These are phyloP conservation scores for Mylabris sibirica DNA, from an alignment of 2,888 invertebrate genomes.

Conservation along the genomic window DNA sequence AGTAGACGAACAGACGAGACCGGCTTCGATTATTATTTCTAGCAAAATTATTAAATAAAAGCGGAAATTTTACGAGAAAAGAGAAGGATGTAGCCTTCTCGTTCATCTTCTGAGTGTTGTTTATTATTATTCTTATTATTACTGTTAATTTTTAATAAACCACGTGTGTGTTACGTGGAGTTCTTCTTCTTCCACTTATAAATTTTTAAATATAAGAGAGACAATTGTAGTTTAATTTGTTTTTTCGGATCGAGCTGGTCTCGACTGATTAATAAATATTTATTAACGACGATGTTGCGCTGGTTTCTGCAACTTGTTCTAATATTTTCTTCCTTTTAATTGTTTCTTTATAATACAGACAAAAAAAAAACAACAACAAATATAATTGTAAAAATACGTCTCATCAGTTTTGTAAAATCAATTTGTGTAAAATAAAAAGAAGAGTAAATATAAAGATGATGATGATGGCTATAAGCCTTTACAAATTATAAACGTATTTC, in stretches of 20 bases:
- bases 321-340: not conserved
- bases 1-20: constrained; percentile 46
- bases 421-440: constrained; percentile 60
- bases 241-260: constrained; percentile 55
- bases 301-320: constrained; percentile 42
- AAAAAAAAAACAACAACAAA: constrained; percentile 52
- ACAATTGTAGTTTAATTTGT: constrained; percentile 16
- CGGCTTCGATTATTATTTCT: constrained; percentile 47
- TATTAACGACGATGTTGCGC: constrained; percentile 39
- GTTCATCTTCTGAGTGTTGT: constrained; percentile 54
- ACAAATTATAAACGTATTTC: constrained; percentile 40
- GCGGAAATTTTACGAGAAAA: constrained; percentile 16
- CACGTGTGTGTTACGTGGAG: constrained; percentile 41
- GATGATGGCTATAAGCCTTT: constrained; percentile 46
- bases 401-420: constrained; percentile 56
- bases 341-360: constrained; percentile 29
- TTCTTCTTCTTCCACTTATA: constrained; percentile 37
- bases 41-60: not conserved
- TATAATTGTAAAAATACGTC: constrained; percentile 51
- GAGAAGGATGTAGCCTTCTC: constrained; percentile 55
- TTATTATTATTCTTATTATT: constrained; percentile 26
- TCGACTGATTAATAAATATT: too few species aligned
- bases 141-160: constrained; percentile 16
- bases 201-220: constrained; percentile 34
- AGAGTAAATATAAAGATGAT: not conserved